Evolutionary conservation across 2,888 invertebrate genomes (phyloP).

Genomic region (Eugnorisma glareosa): DNA sequence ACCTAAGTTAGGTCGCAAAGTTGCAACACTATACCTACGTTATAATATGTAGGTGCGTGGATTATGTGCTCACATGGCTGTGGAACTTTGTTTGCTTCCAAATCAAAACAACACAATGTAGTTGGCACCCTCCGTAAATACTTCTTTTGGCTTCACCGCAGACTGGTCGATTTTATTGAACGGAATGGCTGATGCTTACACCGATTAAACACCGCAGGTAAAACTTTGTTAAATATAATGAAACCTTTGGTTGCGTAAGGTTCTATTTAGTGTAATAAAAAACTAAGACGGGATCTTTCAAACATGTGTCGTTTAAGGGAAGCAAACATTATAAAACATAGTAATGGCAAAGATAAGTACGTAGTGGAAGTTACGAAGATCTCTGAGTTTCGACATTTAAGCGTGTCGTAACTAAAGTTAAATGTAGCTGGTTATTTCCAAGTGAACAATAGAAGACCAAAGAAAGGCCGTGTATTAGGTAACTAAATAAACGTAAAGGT

Average conservation of each 20-base stretch:
- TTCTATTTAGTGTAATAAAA: constrained; percentile 2
- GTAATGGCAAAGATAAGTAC: constrained; percentile 39
- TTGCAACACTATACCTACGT: constrained; percentile 29
- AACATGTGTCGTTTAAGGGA: constrained; percentile 9
- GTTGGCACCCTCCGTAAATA: constrained; percentile 19
- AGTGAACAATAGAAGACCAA: constrained; percentile 57
- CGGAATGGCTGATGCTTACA: not conserved
- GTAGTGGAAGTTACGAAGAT: constrained; percentile 49
- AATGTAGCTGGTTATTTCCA: constrained; percentile 55
- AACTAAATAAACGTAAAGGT: constrained; percentile 37
- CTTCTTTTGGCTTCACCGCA: constrained; percentile 49
- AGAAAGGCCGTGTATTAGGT: constrained; percentile 44
- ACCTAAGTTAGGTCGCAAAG: constrained; percentile 1
- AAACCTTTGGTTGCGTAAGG: not conserved
- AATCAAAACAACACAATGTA: constrained; percentile 38
- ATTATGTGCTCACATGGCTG: not conserved
- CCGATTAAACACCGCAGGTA: not conserved
- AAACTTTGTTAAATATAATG: not conserved
- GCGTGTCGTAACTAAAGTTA: constrained; percentile 55
- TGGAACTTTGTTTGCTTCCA: constrained; percentile 15
- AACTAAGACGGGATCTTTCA: not conserved
- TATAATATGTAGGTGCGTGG: not conserved
- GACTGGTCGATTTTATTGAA: constrained; percentile 41
- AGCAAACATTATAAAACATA: constrained; percentile 41
- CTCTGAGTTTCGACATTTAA: constrained; percentile 55